phyloP scores from a whole-genome alignment of 2,797 vertebrate genomes.

The Emys orbicularis region DNA sequence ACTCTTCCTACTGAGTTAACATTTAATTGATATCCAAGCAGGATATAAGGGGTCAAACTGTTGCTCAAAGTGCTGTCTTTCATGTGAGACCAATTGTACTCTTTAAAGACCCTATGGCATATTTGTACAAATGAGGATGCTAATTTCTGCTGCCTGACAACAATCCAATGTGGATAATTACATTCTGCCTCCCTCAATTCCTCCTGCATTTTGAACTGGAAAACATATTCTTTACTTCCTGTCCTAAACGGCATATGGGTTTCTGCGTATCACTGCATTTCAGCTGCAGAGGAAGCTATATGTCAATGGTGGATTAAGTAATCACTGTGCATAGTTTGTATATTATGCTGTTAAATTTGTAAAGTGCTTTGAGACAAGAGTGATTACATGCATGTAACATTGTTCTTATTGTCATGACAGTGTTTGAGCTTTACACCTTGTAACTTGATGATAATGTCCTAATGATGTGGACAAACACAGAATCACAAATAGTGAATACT shows the following conservation, averaged over 20 bases:
- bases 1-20: rapidly evolving
- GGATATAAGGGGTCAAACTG: background rate
- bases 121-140: background rate
- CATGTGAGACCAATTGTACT: background rate
- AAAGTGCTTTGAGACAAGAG: background rate
- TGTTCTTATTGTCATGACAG: background rate
- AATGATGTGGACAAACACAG: background rate
- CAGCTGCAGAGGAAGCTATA: background rate
- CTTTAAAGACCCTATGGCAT: background rate
- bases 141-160: background rate
- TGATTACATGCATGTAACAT: background rate
- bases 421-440: background rate
- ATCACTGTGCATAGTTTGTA: background rate
- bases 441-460: background rate
- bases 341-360: background rate
- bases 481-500: background rate
- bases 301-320: background rate
- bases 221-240: background rate
- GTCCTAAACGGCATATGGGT: background rate
- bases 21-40: background rate
- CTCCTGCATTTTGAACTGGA: background rate
- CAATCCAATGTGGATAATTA: background rate
- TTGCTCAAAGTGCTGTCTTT: background rate
- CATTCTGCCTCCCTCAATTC: background rate
- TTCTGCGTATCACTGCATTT: background rate